A percentile compares a stretch with the other conserved stretches of the same genome.
Evolutionary conservation across 2,888 invertebrate genomes (phyloP).

Genomic region (Steinernema hermaphroditum): DNA sequence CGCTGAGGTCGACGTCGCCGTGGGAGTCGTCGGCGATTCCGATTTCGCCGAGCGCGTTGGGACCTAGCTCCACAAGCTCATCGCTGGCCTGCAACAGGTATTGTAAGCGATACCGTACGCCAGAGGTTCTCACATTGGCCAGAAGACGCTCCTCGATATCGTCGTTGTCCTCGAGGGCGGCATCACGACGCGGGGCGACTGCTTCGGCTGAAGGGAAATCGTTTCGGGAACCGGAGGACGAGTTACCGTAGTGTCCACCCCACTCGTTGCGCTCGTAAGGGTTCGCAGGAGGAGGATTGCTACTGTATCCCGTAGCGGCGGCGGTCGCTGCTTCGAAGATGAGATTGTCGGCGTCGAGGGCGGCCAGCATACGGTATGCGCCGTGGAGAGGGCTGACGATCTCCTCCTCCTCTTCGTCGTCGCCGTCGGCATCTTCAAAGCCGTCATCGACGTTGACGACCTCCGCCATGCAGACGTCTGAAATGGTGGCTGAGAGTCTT

Average conservation of each 20-base stretch:
- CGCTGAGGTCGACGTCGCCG: background rate
- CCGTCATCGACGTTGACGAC: slow-evolving; percentile 12
- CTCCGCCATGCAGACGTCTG: background rate
- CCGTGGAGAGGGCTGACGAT: background rate
- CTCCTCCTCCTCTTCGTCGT: slow-evolving; percentile 14
- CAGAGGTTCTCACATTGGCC: background rate
- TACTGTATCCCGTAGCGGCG: background rate
- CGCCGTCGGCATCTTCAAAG: background rate
- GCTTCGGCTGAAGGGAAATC: background rate
- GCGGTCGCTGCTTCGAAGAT: background rate
- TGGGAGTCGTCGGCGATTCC: background rate
- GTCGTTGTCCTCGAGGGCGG: background rate
- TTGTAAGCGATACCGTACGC: background rate
- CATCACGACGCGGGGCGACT: background rate
- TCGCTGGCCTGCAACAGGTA: background rate
- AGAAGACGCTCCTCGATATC: background rate
- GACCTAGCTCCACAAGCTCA: background rate
- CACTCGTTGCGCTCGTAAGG: background rate
- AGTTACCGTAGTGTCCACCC: slow-evolving; percentile 4
- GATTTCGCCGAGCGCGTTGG: background rate
- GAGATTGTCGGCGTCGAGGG: background rate
- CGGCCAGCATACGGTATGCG: background rate
- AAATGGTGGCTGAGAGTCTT: background rate
- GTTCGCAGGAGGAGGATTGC: slow-evolving; percentile 7
- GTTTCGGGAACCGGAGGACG: background rate